Evolutionary conservation across 2,113 vertebrate species (phyloP).

Genomic region (Petrocephalus zakoni): DNA sequence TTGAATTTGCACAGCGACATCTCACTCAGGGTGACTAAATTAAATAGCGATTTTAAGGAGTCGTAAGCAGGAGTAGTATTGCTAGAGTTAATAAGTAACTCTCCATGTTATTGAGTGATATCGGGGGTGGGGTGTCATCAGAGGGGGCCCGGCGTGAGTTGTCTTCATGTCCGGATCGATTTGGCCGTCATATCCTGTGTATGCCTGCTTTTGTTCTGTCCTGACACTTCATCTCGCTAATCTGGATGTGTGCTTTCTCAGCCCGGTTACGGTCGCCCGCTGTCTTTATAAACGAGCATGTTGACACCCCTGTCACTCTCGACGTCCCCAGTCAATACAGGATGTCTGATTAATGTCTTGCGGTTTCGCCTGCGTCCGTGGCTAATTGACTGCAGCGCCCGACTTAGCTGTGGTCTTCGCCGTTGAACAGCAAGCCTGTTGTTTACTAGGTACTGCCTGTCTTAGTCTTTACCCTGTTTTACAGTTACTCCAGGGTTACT

Average conservation of each 20-base stretch:
- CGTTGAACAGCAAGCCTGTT: background rate
- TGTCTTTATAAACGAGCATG: background rate
- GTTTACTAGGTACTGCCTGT: background rate
- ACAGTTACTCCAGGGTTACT: too few species aligned
- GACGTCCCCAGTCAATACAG: background rate
- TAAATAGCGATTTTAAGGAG: background rate
- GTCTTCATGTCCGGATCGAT: conserved; percentile 25
- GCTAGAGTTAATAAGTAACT: conserved; percentile 12
- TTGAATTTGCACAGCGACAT: background rate
- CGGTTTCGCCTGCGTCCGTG: background rate
- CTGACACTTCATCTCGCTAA: background rate
- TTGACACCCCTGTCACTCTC: background rate
- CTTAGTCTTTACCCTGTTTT: background rate
- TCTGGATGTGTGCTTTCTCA: background rate
- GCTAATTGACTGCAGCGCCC: background rate
- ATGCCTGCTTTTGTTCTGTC: conserved; percentile 17
- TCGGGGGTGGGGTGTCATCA: background rate
- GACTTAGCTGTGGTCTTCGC: background rate
- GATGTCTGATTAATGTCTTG: background rate
- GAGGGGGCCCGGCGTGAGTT: background rate
- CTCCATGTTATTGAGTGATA: background rate
- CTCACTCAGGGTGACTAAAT: background rate
- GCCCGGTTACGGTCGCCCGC: too few species aligned
- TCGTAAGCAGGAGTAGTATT: background rate
- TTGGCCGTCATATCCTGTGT: conserved; percentile 23